Conservation (phyloP, 2,797 vertebrate genomes). For the Percopsis omiscomaycus region DNA sequence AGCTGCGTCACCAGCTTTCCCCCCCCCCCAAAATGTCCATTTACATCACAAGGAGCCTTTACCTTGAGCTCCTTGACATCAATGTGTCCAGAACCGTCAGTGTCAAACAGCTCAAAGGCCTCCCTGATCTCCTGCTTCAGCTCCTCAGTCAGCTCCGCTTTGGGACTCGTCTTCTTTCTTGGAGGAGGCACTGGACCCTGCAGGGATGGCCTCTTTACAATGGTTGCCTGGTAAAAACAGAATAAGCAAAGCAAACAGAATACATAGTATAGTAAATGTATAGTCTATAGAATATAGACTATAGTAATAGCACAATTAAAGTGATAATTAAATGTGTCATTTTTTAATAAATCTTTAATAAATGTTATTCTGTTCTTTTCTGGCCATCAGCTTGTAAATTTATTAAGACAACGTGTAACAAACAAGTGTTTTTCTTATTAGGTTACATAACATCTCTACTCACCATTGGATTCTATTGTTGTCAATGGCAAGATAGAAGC, state of each 20-base stretch:
- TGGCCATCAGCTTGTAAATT: too few relatives aligned
- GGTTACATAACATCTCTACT: constrained; percentile 27
- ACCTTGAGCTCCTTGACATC: constrained; percentile 93
- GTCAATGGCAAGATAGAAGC: constrained; percentile 2
- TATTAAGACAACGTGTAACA: too few relatives aligned
- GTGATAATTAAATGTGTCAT: too few relatives aligned
- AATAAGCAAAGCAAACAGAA: not conserved
- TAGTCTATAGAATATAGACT: too few relatives aligned
- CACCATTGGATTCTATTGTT: constrained; percentile 57
- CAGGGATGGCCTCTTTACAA: constrained; percentile 81
- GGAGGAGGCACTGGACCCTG: constrained; percentile 79
- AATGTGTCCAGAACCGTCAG: constrained; percentile 86
- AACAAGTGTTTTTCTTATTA: not conserved
- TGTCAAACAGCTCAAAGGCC: constrained; percentile 93
- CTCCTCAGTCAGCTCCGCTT: constrained; percentile 87
- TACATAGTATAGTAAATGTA: too few relatives aligned
- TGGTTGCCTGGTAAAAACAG: constrained; percentile 77
- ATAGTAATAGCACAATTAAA: too few relatives aligned
- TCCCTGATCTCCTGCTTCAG: constrained; percentile 89
- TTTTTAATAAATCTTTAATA: too few relatives aligned
- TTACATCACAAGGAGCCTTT: not conserved
- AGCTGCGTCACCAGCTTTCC: not conserved
- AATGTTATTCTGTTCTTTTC: too few relatives aligned
- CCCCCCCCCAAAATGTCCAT: not conserved
- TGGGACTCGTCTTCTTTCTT: constrained; percentile 82